These are phyloP conservation scores for Cheilosia variabilis DNA, from an alignment of 2,888 invertebrate species.

Conservation along the genomic window DNA sequence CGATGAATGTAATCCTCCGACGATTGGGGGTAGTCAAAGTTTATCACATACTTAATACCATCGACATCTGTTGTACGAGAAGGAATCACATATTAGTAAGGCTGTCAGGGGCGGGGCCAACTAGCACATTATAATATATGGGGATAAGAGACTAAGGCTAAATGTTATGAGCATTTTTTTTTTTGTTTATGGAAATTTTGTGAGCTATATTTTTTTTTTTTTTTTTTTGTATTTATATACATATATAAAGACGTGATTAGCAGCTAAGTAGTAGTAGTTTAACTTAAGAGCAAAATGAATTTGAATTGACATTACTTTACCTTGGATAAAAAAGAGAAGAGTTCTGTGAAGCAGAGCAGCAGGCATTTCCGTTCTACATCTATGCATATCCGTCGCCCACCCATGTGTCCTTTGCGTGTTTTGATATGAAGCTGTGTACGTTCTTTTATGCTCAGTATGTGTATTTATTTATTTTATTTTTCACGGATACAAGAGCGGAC, in stretches of 20 bases:
- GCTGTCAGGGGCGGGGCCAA: not conserved
- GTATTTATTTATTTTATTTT: not conserved
- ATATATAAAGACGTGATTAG: constrained; percentile 64
- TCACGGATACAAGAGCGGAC: constrained; percentile 40
- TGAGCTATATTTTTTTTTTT: constrained; percentile 38
- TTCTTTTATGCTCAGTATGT: constrained; percentile 18
- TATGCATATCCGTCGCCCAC: constrained; percentile 77
- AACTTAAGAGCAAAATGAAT: constrained; percentile 71
- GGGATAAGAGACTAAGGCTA: constrained; percentile 50
- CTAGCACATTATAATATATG: constrained; percentile 14
- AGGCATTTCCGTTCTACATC: constrained; percentile 73
- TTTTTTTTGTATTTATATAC: constrained; percentile 28
- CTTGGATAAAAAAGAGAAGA: constrained; percentile 70
- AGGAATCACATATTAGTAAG: constrained; percentile 62
- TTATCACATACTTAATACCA: constrained; percentile 97
- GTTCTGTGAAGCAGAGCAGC: constrained; percentile 71
- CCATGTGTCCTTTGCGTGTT: constrained; percentile 78
- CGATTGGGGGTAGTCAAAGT: constrained; percentile 97
- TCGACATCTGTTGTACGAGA: constrained; percentile 90
- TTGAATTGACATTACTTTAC: constrained; percentile 71
- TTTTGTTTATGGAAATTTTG: constrained; percentile 56
- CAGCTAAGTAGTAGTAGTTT: constrained; percentile 68
- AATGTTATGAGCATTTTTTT: constrained; percentile 65
- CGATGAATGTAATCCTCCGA: constrained; percentile 98
- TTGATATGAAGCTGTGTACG: constrained; percentile 51